Percentiles rank a stretch among this genome's conserved stretches.
Conservation (phyloP, 2,888 invertebrate species). For the Spodoptera exigua region DNA sequence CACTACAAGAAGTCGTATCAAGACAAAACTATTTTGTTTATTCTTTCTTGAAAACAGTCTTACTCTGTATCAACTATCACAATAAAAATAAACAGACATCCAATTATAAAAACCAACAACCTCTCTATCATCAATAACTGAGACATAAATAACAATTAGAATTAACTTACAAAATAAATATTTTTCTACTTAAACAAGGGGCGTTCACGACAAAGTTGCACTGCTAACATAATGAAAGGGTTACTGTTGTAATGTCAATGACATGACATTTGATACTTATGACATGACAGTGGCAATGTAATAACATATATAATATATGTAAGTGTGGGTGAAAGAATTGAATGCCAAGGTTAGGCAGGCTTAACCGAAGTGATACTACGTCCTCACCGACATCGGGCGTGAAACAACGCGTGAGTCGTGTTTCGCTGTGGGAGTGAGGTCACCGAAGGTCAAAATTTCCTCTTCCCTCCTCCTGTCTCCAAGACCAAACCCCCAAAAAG, state of each 20-base stretch:
- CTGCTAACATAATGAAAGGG: slow-evolving; percentile 58
- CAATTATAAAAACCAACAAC: slow-evolving; percentile 24
- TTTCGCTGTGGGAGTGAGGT: no score
- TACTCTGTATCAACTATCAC: no score
- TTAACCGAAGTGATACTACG: no score
- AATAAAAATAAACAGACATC: background rate
- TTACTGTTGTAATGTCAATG: slow-evolving; percentile 44
- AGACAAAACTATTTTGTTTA: no score
- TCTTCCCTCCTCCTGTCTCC: no score
- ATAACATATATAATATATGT: slow-evolving; percentile 31
- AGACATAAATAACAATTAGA: slow-evolving; percentile 55
- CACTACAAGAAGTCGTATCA: no score
- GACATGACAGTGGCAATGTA: slow-evolving; percentile 29
- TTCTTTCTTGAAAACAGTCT: no score
- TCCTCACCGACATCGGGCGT: no score
- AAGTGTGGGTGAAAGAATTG: slow-evolving; percentile 44
- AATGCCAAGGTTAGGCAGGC: no score
- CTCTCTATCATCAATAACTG: slow-evolving; percentile 32
- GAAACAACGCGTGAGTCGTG: no score
- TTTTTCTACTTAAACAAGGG: slow-evolving; percentile 66
- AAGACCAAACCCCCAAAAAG: no score
- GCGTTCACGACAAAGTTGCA: slow-evolving; percentile 67
- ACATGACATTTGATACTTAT: slow-evolving; percentile 46
- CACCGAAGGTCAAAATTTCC: no score
- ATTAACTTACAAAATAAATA: slow-evolving; percentile 33